These are phyloP conservation scores for Macrosteles quadrilineatus DNA, from an alignment of 1,140 invertebrate genomes.

Conservation along the genomic window DNA sequence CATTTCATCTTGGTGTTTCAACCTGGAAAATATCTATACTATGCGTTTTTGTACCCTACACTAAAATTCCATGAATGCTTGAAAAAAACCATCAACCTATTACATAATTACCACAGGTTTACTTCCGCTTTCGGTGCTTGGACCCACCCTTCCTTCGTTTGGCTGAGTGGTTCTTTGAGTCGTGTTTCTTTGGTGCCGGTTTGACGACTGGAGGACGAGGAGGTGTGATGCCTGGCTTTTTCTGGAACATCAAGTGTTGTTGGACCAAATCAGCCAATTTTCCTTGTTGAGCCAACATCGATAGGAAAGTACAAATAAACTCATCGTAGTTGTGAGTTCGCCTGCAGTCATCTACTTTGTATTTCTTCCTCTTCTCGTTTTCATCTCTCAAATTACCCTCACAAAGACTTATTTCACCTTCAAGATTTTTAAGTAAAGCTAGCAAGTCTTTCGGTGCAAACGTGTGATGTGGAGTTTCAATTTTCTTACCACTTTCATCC, in stretches of 20 bases:
- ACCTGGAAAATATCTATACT: too few relatives aligned
- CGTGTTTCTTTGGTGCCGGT: conserved; percentile 7
- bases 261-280: conserved; percentile 89
- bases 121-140: conserved; percentile 26
- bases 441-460: conserved; percentile 83
- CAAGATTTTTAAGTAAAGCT: conserved; percentile 81
- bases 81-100: too few relatives aligned
- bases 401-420: conserved; percentile 82
- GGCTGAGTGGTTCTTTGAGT: conserved; percentile 14
- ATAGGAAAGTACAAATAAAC: conserved; percentile 95
- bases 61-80: too few relatives aligned
- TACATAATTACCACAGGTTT: too few relatives aligned
- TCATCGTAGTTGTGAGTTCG: conserved; percentile 95
- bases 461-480: conserved; percentile 58
- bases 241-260: conserved; percentile 62
- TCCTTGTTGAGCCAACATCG: conserved; percentile 93
- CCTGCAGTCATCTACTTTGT: conserved; percentile 84
- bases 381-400: conserved; percentile 90
- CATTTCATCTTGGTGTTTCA: too few relatives aligned
- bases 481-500: conserved; percentile 28
- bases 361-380: conserved; percentile 93
- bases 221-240: conserved; percentile 32
- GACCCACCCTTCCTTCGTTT: conserved; percentile 13
- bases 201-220: background rate
- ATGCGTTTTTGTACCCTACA: too few relatives aligned